Base-by-base conservation (phyloP, 2,113 vertebrate genomes). In the Mormyrus iriodes region DNA sequence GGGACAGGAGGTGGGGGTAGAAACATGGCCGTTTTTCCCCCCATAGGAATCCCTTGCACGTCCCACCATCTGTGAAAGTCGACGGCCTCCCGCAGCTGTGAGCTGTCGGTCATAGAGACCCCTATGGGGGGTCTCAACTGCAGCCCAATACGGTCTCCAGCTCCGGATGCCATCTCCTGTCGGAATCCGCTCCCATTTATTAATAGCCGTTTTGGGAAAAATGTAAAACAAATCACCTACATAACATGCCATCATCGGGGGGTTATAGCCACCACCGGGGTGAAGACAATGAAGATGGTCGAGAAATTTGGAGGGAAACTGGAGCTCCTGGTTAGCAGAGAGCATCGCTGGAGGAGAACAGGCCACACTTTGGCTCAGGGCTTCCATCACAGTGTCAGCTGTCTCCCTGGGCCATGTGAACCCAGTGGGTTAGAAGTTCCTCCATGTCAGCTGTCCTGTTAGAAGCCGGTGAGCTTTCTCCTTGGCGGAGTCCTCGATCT, bases 21-120 rank as follows among this genome's bases (percentile, higher is more conserved):
- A 86, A 42, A 35, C n/a, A 19, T 19, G 27, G 73, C 5, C 73
- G 35, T 76, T 39, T 73, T 85, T 39, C 12, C 21, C 76, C 48
- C 39, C 44, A 24, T 89, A 91, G 85, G 92, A 93, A 92, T 93
- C 85, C 89, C 15, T 88, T 53, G 86, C 49, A 93, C 91, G 90
- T 89, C 90, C 88, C 90, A 69, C 88, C 90, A 84, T 87, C 86
- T 89, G 79, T 83, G 10, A 48, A 76, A 76, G 90, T 53, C 24
- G 17, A 65, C 49, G 84, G 90, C 82, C 73, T 44, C 49, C 48
- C 93, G 91, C 92, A 93, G 92, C 91, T 93, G 92, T 92, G 91
- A 85, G 27, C 91, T 87, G 86, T 58, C 53, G 1, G 19, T 44
- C 21, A 35, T 4, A 42, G 69, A 39, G 35, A 42, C 73, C 31